These are phyloP conservation scores for Pipra filicauda DNA, from an alignment of 2,113 vertebrate genomes.

Conservation along the genomic window DNA sequence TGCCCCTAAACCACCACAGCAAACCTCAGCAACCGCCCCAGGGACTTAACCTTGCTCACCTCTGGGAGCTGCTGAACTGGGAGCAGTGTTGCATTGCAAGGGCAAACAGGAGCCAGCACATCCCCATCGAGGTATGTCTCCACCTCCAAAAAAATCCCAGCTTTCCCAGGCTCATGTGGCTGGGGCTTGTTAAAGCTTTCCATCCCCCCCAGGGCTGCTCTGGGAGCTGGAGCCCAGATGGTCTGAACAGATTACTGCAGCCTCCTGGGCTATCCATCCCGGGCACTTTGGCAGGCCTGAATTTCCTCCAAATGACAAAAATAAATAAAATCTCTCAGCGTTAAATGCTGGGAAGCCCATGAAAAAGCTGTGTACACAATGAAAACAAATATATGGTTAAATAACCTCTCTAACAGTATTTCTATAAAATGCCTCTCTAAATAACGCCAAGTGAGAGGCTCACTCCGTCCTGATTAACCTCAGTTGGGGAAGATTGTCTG, in stretches of 20 bases:
- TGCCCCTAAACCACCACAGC: neutral
- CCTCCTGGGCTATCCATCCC: constrained; percentile 13
- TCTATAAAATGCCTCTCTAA: constrained; percentile 71
- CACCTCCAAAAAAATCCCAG: neutral
- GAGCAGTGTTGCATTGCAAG: neutral
- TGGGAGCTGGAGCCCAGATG: constrained; percentile 27
- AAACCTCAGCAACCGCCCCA: fast-evolving
- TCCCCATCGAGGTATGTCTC: neutral
- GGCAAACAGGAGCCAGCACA: neutral
- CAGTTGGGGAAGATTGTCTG: constrained; percentile 70
- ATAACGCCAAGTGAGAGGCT: constrained; percentile 70
- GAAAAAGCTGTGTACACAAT: constrained; percentile 64
- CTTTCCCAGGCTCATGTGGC: neutral
- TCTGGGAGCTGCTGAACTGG: fast-evolving
- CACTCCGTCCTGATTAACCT: constrained; percentile 70
- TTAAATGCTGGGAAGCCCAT: constrained; percentile 24
- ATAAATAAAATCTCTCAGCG: constrained; percentile 52
- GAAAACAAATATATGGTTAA: constrained; percentile 78
- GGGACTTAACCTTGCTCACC: neutral
- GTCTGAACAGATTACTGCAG: constrained; percentile 46
- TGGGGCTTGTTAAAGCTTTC: neutral
- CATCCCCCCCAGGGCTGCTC: neutral
- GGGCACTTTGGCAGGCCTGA: constrained; percentile 18
- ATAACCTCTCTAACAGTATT: constrained; percentile 72
- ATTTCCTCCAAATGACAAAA: constrained; percentile 50